Conservation (phyloP, 2,113 vertebrate genomes). For the Daphoenositta chrysoptera region DNA sequence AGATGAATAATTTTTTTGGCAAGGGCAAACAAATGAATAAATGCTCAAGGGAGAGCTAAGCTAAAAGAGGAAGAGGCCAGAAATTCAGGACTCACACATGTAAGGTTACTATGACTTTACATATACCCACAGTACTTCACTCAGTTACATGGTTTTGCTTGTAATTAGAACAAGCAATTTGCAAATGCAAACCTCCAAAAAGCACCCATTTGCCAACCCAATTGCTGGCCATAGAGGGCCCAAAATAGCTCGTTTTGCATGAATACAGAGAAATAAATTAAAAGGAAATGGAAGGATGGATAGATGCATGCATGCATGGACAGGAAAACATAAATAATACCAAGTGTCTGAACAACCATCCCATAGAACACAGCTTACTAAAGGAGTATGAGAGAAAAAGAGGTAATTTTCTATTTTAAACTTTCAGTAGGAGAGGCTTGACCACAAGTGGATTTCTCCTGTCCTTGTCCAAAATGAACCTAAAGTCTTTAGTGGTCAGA, state of each 20-base stretch:
- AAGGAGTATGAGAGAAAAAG: neutral
- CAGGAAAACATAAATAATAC: neutral
- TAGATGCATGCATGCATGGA: neutral
- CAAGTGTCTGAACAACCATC: neutral
- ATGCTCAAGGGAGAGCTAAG: constrained; percentile 49
- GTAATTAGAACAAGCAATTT: neutral
- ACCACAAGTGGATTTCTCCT: neutral
- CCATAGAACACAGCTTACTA: neutral
- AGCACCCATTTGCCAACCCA: neutral
- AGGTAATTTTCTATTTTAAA: neutral
- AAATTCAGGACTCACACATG: neutral
- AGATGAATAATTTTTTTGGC: constrained; percentile 60
- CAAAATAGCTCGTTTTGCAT: neutral
- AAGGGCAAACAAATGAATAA: constrained; percentile 62
- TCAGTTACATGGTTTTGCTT: neutral
- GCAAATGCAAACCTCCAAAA: neutral
- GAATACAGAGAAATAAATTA: neutral
- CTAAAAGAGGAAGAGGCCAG: constrained; percentile 1
- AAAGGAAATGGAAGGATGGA: neutral
- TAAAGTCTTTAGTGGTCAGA: neutral
- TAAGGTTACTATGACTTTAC: constrained; percentile 18
- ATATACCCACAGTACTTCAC: neutral
- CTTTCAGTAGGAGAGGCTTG: neutral
- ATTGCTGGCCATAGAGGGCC: neutral
- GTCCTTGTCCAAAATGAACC: neutral